Evolutionary conservation across 92 coral and sea anemone species (phyloP), one percentile per base, ranked within the genome.

Genomic region (Heliopora coerulea): DNA sequence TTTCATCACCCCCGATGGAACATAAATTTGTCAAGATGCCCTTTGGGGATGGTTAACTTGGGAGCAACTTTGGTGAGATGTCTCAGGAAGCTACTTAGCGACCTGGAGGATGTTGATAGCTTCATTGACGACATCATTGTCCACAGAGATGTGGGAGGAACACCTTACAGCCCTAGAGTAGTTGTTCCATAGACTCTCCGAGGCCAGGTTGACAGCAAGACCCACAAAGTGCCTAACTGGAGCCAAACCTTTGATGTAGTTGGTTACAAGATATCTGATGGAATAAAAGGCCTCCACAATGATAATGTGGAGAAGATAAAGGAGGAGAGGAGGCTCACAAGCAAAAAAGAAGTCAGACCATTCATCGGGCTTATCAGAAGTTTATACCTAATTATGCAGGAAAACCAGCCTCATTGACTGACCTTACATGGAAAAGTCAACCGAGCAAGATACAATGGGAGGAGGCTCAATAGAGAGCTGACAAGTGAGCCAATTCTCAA

Each of bases 341-440:
- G 79, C 6, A 85, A 85, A 83, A 85, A 80, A 35, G 58, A 85
- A 41, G 66, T 85, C 7, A 56, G 83, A 27, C 56, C 88, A 17
- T 73, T 63, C 28, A 18, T 75, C 34, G 85, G 88, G 0, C 78
- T 80, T 80, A 85, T 56, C 82, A 85, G 14, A 72, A 85, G 57
- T 85, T 62, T 52, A 78, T 85, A 30, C 85, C 82, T 7, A 85
- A 79, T 70, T 84, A 79, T 28, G 84, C 88, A 0, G 81, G 40
- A 6, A 73, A 73, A 26, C 52, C 82, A 5, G 42, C 62, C 1
- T 78, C 84, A 12, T 54, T 78, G 14, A 48, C 87, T 7, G 85
- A 82, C 40, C 52, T 82, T 0, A 79, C 80, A 33, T 44, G 48
- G 74, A 68, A 49, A 26, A 69, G 69, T 20, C 72, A 64, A 25